Percentiles rank a stretch among this genome's conserved stretches.
phyloP scores from a whole-genome alignment of 2,888 invertebrate species.

The Drosophila koepferae region DNA sequence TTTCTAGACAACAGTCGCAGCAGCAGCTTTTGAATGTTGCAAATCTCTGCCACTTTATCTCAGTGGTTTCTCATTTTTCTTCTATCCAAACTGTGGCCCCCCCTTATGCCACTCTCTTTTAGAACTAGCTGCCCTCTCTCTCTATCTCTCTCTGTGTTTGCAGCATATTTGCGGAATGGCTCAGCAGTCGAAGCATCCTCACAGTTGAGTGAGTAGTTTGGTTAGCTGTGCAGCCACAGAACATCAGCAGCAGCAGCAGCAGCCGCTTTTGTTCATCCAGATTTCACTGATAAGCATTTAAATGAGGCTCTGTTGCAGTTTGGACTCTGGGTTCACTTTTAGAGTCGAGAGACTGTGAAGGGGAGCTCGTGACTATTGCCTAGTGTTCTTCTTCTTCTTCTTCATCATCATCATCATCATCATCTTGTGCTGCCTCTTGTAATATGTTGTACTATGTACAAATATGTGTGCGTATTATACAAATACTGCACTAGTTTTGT shows the following conservation, averaged over 20 bases:
- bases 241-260: slow-evolving; percentile 48
- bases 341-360: slow-evolving; percentile 2
- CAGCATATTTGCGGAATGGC: slow-evolving; percentile 64
- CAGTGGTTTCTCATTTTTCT: slow-evolving; percentile 79
- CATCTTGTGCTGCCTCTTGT: slow-evolving; percentile 28
- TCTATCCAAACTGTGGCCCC: slow-evolving; percentile 59
- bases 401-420: background rate
- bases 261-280: slow-evolving; percentile 81
- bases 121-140: background rate
- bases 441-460: slow-evolving; percentile 55
- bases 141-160: slow-evolving; percentile 14
- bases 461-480: slow-evolving; percentile 73
- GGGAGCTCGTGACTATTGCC: slow-evolving; percentile 47
- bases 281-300: slow-evolving; percentile 81
- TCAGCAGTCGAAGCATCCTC: slow-evolving; percentile 53
- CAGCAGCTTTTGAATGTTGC: slow-evolving; percentile 70
- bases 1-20: slow-evolving; percentile 48
- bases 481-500: slow-evolving; percentile 79
- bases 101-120: background rate
- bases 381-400: slow-evolving; percentile 12
- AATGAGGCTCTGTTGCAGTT: slow-evolving; percentile 71
- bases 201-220: slow-evolving; percentile 74
- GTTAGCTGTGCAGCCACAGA: slow-evolving; percentile 54
- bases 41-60: slow-evolving; percentile 80
- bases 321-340: slow-evolving; percentile 13